Evolutionary conservation across 1,140 invertebrate species (phyloP).

Genomic region (Homarus americanus): DNA sequence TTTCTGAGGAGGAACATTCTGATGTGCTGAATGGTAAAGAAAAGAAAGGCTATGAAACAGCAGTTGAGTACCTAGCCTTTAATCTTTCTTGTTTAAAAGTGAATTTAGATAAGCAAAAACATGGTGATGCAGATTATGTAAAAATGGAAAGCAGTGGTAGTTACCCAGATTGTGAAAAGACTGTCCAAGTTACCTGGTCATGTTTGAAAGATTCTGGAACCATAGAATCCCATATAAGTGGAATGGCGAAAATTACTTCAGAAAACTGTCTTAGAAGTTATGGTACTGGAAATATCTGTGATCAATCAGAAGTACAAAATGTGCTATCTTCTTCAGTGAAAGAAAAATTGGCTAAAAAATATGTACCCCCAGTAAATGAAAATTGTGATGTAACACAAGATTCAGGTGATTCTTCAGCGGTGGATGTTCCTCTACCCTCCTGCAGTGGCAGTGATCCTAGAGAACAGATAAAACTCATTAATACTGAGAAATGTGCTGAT

Average conservation of each 20-base stretch:
- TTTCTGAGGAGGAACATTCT: conserved; percentile 18
- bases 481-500: not conserved
- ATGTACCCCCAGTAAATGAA: too few relatives aligned
- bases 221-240: not conserved
- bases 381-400: too few relatives aligned
- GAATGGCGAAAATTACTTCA: not conserved
- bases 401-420: not conserved
- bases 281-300: not conserved
- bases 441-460: not conserved
- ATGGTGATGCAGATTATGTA: not conserved
- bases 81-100: not conserved
- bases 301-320: not conserved
- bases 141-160: not conserved
- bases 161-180: not conserved
- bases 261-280: not conserved
- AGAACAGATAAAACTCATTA: not conserved
- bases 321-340: not conserved
- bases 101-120: not conserved
- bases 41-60: not conserved
- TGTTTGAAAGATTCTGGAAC: not conserved
- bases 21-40: not conserved
- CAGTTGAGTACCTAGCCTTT: conserved; percentile 5
- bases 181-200: not conserved
- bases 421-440: not conserved
- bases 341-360: not conserved